A percentile compares a stretch with the other conserved stretches of the same genome.
Conservation (phyloP, 2,888 invertebrate genomes). For the Cremastobaeus sp. region DNA sequence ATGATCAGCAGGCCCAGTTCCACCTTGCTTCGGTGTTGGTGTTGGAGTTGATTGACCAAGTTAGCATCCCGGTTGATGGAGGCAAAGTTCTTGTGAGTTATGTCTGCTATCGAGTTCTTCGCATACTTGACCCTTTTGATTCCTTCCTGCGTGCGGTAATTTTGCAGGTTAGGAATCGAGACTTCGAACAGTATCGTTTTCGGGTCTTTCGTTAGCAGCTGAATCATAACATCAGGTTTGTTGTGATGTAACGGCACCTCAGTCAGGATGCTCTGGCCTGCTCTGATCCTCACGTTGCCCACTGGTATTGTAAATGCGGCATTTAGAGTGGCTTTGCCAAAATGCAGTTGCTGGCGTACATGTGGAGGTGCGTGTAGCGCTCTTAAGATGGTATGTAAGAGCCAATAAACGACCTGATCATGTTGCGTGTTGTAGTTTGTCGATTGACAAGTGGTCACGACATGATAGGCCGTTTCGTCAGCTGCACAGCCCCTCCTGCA, state of each 20-base stretch:
- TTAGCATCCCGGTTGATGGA: background rate
- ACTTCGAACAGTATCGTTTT: constrained; percentile 8
- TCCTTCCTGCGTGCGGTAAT: too few relatives aligned
- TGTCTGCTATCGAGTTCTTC: too few relatives aligned
- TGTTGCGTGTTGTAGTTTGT: background rate
- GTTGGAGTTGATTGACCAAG: background rate
- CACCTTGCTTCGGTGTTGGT: background rate
- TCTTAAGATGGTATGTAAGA: constrained; percentile 1
- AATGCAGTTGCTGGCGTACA: too few relatives aligned
- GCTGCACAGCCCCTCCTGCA: constrained; percentile 10
- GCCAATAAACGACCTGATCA: constrained; percentile 4
- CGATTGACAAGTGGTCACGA: background rate
- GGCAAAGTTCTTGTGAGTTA: background rate
- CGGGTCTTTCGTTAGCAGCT: background rate
- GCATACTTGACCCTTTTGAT: too few relatives aligned
- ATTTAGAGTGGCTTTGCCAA: constrained; percentile 3
- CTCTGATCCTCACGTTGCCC: constrained; percentile 2
- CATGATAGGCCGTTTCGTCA: constrained; percentile 15
- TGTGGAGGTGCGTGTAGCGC: too few relatives aligned
- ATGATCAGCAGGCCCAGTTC: background rate
- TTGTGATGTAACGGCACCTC: constrained; percentile 3
- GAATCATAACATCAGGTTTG: constrained; percentile 14
- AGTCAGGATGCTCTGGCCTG: constrained; percentile 12
- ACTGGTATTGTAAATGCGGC: background rate
- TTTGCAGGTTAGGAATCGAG: too few relatives aligned